Conservation (phyloP, 2,113 vertebrate species). For the Pterocles gutturalis region DNA sequence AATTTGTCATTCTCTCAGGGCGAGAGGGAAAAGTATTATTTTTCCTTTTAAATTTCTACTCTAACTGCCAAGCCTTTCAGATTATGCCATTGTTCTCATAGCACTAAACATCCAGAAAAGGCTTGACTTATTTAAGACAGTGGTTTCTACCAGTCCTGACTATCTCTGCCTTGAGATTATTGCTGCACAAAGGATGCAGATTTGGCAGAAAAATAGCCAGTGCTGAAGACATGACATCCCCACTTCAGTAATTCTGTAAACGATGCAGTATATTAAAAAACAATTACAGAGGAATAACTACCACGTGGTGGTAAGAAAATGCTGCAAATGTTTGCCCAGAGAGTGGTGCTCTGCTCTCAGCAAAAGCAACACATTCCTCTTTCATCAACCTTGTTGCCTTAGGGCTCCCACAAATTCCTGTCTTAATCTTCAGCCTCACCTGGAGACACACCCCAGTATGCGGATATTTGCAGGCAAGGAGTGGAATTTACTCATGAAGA, state of each 20-base stretch:
- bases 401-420: background rate
- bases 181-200: background rate
- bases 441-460: background rate
- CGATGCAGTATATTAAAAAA: background rate
- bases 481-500: slow-evolving; percentile 6
- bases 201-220: background rate
- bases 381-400: background rate
- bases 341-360: slow-evolving; percentile 50
- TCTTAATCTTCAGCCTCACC: background rate
- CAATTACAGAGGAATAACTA: background rate
- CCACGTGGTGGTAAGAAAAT: background rate
- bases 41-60: background rate
- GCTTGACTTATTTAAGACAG: background rate
- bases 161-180: background rate
- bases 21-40: background rate
- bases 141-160: background rate
- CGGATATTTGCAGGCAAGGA: background rate
- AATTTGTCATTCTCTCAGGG: background rate
- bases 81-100: background rate
- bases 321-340: slow-evolving; percentile 13
- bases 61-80: background rate
- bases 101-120: background rate
- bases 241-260: background rate
- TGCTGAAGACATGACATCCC: background rate
- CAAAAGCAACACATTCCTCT: background rate